These are phyloP conservation scores for Columba livia DNA, from an alignment of 2,113 vertebrate genomes.

Conservation along the genomic window DNA sequence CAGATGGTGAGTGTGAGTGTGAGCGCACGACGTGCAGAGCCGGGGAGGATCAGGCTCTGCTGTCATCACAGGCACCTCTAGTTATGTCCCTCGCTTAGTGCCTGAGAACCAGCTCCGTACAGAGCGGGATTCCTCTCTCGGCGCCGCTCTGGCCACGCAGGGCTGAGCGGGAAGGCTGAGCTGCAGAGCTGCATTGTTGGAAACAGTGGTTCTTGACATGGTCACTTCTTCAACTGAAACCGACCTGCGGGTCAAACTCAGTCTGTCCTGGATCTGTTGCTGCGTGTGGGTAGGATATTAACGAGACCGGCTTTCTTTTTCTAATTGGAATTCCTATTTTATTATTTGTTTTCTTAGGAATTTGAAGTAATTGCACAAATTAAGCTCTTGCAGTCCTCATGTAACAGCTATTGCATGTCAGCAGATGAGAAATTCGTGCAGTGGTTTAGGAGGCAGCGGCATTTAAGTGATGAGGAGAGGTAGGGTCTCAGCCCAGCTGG, in stretches of 20 bases:
- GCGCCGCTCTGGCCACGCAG: background rate
- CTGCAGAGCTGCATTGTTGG: background rate
- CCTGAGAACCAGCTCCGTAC: background rate
- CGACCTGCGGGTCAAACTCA: background rate
- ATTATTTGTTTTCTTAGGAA: slow-evolving; percentile 76
- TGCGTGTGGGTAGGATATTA: background rate
- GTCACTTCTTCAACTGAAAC: background rate
- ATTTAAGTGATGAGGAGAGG: slow-evolving; percentile 91
- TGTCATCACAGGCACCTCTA: too few relatives aligned
- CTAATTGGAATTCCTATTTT: background rate
- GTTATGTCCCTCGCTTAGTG: background rate
- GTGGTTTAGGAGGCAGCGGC: slow-evolving; percentile 87
- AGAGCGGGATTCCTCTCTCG: background rate
- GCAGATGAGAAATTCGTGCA: slow-evolving; percentile 84
- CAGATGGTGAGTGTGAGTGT: too few relatives aligned
- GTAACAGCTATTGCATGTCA: slow-evolving; percentile 90
- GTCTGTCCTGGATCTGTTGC: background rate
- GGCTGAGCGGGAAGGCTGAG: background rate
- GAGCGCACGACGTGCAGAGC: too few relatives aligned
- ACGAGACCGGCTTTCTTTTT: background rate
- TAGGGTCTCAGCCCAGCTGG: slow-evolving; percentile 31
- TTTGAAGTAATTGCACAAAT: slow-evolving; percentile 96
- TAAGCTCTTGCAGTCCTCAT: slow-evolving; percentile 92
- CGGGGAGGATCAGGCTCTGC: too few relatives aligned
- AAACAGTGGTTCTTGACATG: background rate